Evolutionary conservation across 1,140 invertebrate species (phyloP).

Genomic region (Cylas formicarius): DNA sequence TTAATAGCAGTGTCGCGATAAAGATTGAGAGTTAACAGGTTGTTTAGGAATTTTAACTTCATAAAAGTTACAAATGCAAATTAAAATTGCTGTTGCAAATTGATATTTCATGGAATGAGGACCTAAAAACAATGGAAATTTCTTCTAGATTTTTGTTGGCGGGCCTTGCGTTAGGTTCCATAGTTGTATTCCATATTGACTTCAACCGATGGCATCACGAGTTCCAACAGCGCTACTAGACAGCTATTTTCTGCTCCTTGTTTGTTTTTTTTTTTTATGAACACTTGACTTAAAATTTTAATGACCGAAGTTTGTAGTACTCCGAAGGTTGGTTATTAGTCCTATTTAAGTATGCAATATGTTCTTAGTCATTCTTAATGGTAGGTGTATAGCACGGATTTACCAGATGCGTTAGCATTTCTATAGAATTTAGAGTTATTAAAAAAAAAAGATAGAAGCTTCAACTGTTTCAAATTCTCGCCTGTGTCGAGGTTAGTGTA

Average conservation of each 20-base stretch:
- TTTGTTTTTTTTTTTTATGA: slow-evolving; percentile 9
- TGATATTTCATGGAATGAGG: no score
- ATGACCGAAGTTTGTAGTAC: no score
- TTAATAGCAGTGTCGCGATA: no score
- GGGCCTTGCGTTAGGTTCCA: slow-evolving; percentile 91
- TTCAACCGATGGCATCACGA: slow-evolving; percentile 99
- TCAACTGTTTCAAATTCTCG: slow-evolving; percentile 6
- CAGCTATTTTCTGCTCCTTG: background rate
- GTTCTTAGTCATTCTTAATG: slow-evolving; percentile 15
- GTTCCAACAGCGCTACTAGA: slow-evolving; percentile 81
- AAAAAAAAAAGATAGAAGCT: background rate
- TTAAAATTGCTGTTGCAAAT: no score
- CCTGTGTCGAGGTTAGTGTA: no score
- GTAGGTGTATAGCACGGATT: slow-evolving; percentile 17
- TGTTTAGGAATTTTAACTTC: no score
- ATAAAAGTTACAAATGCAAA: no score
- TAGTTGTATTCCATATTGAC: slow-evolving; percentile 98
- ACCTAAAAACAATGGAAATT: slow-evolving; percentile 13
- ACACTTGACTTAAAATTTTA: slow-evolving; percentile 15
- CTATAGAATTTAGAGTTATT: slow-evolving; percentile 9
- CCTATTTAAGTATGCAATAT: slow-evolving; percentile 20
- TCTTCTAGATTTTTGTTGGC: slow-evolving; percentile 85
- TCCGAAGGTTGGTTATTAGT: slow-evolving; percentile 14
- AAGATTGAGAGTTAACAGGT: no score
- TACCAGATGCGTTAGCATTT: background rate